A percentile compares a stretch with the other conserved stretches of the same genome.
Conservation (phyloP, 2,113 vertebrate genomes). For the Ciconia maguari region DNA sequence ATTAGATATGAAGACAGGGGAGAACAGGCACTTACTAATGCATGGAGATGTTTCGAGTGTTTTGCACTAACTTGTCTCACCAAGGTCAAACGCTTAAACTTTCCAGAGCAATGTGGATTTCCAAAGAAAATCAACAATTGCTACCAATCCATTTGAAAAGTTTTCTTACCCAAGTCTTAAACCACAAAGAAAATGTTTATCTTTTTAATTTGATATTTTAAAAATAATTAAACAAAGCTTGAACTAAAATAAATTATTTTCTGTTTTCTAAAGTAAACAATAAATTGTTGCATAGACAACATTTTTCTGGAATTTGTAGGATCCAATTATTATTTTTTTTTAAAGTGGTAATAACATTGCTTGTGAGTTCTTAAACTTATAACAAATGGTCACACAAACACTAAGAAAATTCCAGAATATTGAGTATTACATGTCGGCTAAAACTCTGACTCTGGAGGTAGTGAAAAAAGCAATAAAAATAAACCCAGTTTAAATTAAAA, state of each 20-base stretch:
- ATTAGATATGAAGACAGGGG: background rate
- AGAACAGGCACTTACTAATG: background rate
- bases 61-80: background rate
- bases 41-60: background rate
- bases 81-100: background rate
- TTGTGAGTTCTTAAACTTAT: background rate
- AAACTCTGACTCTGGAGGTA: background rate
- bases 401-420: background rate
- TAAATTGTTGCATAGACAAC: background rate
- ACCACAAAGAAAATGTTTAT: background rate
- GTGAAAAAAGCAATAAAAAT: background rate
- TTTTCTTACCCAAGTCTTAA: background rate
- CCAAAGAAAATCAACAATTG: background rate
- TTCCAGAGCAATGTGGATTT: background rate
- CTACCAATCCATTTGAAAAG: background rate
- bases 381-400: background rate
- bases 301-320: background rate
- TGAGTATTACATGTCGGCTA: background rate
- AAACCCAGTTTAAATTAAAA: background rate
- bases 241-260: background rate
- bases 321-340: background rate
- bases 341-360: background rate
- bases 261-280: background rate
- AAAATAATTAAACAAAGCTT: background rate
- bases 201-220: background rate